Evolutionary conservation across 2,113 vertebrate genomes (phyloP).

Genomic region (Hippolais icterina): DNA sequence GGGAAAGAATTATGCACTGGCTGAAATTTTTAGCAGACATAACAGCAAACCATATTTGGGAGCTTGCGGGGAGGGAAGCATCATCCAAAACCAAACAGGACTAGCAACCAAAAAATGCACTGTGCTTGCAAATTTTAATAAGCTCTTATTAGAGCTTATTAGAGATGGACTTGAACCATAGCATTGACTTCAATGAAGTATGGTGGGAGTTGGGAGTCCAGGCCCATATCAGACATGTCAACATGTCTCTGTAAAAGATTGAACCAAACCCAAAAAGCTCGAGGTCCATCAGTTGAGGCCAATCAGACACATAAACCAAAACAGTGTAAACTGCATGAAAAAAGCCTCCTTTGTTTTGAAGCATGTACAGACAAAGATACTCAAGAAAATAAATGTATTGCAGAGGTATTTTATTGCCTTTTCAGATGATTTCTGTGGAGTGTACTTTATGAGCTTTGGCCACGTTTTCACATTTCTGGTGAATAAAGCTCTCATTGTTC

Average conservation of each 20-base stretch:
- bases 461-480: neutral
- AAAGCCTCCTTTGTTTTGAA: neutral
- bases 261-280: neutral
- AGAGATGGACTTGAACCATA: neutral
- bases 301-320: neutral
- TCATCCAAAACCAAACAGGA: neutral
- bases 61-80: neutral
- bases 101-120: neutral
- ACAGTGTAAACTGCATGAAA: neutral
- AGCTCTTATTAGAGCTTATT: neutral
- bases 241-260: neutral
- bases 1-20: neutral
- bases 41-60: neutral
- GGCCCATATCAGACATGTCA: neutral
- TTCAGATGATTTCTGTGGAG: slow-evolving; percentile 22
- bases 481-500: slow-evolving; percentile 44
- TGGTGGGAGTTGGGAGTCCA: neutral
- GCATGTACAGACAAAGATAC: neutral
- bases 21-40: neutral
- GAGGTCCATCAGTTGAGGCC: neutral
- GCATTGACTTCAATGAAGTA: neutral
- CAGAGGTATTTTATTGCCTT: slow-evolving; percentile 23
- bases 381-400: neutral
- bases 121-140: neutral
- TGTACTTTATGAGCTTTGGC: slow-evolving; percentile 8